Conservation (phyloP, 2,888 invertebrate species). For the Chymomyza procnemis region DNA sequence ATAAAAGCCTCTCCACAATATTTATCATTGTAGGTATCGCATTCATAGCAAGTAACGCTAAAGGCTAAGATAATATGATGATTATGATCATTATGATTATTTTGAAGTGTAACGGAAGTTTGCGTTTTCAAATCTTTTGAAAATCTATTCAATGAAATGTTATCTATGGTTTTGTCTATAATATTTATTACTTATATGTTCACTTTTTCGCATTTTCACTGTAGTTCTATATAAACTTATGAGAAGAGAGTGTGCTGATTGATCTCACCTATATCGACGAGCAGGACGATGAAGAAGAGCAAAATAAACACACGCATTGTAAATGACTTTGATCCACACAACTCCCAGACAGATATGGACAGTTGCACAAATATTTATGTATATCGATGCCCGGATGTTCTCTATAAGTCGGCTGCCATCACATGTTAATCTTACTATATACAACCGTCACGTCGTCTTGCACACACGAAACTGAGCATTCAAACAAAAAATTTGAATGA, state of each 20-base stretch:
- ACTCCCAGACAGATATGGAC: not conserved
- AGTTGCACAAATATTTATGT: not conserved
- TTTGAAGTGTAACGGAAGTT: no score
- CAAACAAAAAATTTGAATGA: constrained; percentile 56
- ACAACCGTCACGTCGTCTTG: constrained; percentile 55
- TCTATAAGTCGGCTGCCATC: not conserved
- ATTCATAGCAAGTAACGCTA: constrained; percentile 74
- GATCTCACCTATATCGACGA: not conserved
- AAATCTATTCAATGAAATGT: no score
- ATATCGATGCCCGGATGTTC: not conserved
- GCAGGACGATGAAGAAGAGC: constrained; percentile 49
- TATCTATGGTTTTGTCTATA: no score
- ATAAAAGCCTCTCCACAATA: constrained; percentile 64
- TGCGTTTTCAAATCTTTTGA: no score
- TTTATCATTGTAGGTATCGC: constrained; percentile 70
- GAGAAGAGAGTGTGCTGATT: not conserved
- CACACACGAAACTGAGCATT: constrained; percentile 56
- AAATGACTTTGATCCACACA: not conserved
- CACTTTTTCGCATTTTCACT: not conserved
- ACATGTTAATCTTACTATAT: not conserved
- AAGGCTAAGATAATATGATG: constrained; percentile 37
- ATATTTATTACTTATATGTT: no score
- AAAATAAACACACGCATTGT: constrained; percentile 40
- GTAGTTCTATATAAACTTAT: not conserved
- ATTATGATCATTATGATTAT: no score